Conservation (phyloP, 2,113 vertebrate genomes). For the Leptobrachium leishanense region DNA sequence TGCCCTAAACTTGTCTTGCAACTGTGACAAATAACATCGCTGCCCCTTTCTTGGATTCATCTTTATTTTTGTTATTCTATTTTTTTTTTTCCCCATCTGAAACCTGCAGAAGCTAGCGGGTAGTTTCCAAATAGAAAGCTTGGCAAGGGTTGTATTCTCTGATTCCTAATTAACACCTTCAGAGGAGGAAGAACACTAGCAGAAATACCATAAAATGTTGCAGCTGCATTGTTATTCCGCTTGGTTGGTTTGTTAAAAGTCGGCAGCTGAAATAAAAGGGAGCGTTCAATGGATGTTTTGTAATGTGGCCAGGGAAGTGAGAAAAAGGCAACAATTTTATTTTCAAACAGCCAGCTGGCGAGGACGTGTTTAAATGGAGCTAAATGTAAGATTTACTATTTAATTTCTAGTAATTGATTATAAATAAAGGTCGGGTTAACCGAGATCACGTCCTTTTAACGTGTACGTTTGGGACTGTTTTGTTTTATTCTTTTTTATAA, state of each 20-base stretch:
- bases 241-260: slow-evolving; percentile 84
- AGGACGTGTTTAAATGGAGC: slow-evolving; percentile 73
- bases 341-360: slow-evolving; percentile 80
- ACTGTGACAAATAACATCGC: slow-evolving; percentile 80
- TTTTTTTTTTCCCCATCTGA: slow-evolving; percentile 60
- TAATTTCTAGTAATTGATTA: slow-evolving; percentile 76
- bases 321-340: slow-evolving; percentile 83
- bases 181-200: slow-evolving; percentile 73
- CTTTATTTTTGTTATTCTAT: slow-evolving; percentile 54
- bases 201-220: slow-evolving; percentile 82
- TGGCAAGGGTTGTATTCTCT: slow-evolving; percentile 73
- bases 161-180: slow-evolving; percentile 84
- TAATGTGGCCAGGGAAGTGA: slow-evolving; percentile 76
- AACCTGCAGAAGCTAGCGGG: slow-evolving; percentile 71
- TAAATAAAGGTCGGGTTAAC: slow-evolving; percentile 66
- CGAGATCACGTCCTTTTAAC: slow-evolving; percentile 56
- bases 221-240: slow-evolving; percentile 84
- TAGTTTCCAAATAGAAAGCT: slow-evolving; percentile 72
- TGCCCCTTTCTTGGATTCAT: slow-evolving; percentile 72
- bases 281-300: slow-evolving; percentile 82
- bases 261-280: slow-evolving; percentile 76
- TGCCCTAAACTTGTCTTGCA: slow-evolving; percentile 70
- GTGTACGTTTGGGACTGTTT: slow-evolving; percentile 51
- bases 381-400: slow-evolving; percentile 80
- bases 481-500: slow-evolving; percentile 48